These are phyloP conservation scores for Myotis daubentonii DNA, from an alignment of 2,797 vertebrate species.

Conservation along the genomic window DNA sequence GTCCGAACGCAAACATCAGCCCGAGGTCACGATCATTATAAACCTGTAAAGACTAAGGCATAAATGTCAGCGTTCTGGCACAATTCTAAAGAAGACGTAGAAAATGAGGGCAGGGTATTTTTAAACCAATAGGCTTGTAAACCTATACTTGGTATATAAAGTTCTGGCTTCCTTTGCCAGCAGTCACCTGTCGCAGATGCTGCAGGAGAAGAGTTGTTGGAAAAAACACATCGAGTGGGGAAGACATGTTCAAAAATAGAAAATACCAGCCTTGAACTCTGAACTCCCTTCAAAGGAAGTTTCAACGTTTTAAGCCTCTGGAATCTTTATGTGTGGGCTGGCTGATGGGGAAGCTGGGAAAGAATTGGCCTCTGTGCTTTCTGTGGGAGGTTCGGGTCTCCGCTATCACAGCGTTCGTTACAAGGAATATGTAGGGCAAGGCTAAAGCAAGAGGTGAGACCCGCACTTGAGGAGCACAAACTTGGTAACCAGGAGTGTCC, in stretches of 20 bases:
- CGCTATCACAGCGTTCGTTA: background rate
- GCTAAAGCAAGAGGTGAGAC: constrained; percentile 40
- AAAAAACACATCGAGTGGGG: constrained; percentile 64
- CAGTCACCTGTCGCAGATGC: constrained; percentile 66
- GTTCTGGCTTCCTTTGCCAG: constrained; percentile 73
- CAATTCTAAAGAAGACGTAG: constrained; percentile 53
- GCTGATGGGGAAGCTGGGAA: background rate
- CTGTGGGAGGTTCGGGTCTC: background rate
- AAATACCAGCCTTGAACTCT: constrained; percentile 50
- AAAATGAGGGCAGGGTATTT: constrained; percentile 80
- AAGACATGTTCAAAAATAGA: constrained; percentile 60
- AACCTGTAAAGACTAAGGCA: background rate
- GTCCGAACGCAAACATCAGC: background rate
- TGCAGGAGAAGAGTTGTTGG: constrained; percentile 60
- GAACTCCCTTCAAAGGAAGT: constrained; percentile 41
- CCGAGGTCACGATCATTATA: background rate
- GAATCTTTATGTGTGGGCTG: background rate
- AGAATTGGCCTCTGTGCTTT: background rate
- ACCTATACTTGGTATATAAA: constrained; percentile 78
- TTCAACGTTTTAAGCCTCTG: constrained; percentile 5
- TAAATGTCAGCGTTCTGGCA: constrained; percentile 62
- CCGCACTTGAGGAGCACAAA: background rate
- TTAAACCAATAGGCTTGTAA: constrained; percentile 81
- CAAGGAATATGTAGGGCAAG: background rate
- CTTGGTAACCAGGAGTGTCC: background rate